phyloP scores from a whole-genome alignment of 92 coral and sea anemone species.

The Diadumene lineata region DNA sequence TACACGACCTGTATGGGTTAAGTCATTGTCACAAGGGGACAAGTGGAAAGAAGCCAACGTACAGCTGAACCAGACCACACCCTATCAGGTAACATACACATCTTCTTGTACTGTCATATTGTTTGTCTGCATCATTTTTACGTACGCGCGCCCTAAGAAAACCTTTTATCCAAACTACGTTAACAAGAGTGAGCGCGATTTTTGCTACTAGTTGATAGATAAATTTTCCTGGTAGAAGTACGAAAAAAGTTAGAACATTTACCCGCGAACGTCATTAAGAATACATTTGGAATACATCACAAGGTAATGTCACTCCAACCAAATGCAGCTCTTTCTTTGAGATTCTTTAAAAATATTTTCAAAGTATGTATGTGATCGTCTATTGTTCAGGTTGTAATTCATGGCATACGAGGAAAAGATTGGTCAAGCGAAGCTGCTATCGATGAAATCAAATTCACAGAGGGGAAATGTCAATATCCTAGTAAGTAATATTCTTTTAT shows the following conservation, averaged over 20 bases:
- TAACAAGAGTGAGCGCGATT: too few relatives aligned
- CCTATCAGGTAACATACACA: not conserved
- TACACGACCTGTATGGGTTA: slow-evolving; percentile 20
- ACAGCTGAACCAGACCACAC: not conserved
- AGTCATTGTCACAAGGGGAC: slow-evolving; percentile 13
- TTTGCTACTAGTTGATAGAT: too few relatives aligned
- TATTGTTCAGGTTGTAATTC: slow-evolving; percentile 32
- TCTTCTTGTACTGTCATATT: not conserved
- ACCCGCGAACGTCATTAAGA: too few relatives aligned
- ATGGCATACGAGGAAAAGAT: slow-evolving; percentile 15
- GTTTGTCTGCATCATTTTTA: too few relatives aligned
- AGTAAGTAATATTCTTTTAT: slow-evolving; percentile 3
- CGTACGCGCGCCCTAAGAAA: too few relatives aligned
- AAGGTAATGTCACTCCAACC: too few relatives aligned
- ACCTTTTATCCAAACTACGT: too few relatives aligned
- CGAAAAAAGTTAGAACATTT: too few relatives aligned
- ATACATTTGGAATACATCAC: too few relatives aligned
- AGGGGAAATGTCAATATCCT: slow-evolving; percentile 13
- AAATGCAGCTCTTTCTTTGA: not conserved
- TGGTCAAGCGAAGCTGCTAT: slow-evolving; percentile 35
- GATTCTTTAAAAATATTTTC: too few relatives aligned
- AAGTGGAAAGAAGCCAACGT: slow-evolving; percentile 1
- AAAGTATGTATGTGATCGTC: too few relatives aligned
- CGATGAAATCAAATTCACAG: slow-evolving; percentile 16
- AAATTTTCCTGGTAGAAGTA: too few relatives aligned